phyloP scores from a whole-genome alignment of 2,113 vertebrate species.

The Hymenochirus boettgeri region DNA sequence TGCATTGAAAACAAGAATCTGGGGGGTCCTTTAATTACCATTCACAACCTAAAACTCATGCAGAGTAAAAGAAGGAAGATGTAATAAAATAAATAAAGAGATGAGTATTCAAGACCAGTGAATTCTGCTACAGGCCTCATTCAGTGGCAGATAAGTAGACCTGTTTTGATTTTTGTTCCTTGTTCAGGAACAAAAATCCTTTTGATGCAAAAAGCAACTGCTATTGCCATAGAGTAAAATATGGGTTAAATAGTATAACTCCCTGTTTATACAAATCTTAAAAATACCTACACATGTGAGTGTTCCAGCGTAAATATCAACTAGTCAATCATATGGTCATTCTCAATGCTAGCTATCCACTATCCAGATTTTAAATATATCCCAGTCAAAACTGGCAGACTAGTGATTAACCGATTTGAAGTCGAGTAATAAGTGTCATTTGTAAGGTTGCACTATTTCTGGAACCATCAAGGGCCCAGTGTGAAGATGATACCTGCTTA shows the following conservation, averaged over 20 bases:
- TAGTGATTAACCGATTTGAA: too few species aligned
- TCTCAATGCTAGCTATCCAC: too few species aligned
- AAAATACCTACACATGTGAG: too few species aligned
- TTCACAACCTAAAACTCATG: slow-evolving; percentile 82
- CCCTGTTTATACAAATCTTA: background rate
- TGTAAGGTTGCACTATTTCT: too few species aligned
- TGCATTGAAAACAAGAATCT: slow-evolving; percentile 77
- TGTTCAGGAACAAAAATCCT: background rate
- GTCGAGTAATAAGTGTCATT: too few species aligned
- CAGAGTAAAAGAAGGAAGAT: slow-evolving; percentile 63
- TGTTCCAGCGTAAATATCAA: too few species aligned
- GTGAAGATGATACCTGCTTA: too few species aligned
- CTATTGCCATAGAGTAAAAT: background rate
- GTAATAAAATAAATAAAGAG: slow-evolving; percentile 45
- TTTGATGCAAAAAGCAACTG: slow-evolving; percentile 1
- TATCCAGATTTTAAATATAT: too few species aligned
- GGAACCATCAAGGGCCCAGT: too few species aligned
- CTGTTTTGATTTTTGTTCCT: slow-evolving; percentile 10
- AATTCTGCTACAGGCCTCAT: slow-evolving; percentile 52
- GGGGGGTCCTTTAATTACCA: slow-evolving; percentile 96
- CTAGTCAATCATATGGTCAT: too few species aligned
- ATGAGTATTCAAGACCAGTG: slow-evolving; percentile 82
- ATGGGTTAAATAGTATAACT: background rate
- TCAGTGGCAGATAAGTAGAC: slow-evolving; percentile 8
- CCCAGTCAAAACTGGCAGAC: too few species aligned